Evolutionary conservation across 2,797 vertebrate genomes (phyloP).

Genomic region (Morus bassanus): DNA sequence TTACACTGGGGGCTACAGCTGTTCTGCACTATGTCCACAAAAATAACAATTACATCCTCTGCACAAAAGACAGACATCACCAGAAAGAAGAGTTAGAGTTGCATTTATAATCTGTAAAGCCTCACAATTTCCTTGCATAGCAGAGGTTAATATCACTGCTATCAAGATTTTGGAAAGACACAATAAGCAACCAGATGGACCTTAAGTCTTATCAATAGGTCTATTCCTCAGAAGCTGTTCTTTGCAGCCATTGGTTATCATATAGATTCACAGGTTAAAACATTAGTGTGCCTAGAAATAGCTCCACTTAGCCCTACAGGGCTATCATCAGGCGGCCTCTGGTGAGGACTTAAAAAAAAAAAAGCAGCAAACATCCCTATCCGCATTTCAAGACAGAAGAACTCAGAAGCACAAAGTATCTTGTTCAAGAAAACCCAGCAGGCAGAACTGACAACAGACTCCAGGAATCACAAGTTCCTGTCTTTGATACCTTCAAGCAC

Average conservation of each 20-base stretch:
- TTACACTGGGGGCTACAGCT: background rate
- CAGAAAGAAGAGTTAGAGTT: background rate
- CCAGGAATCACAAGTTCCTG: background rate
- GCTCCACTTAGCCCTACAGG: background rate
- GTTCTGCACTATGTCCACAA: background rate
- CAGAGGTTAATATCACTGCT: background rate
- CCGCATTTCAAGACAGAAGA: background rate
- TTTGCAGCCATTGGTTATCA: background rate
- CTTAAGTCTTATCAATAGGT: background rate
- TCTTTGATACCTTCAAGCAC: background rate
- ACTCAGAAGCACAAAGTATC: background rate
- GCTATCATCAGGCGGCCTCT: background rate
- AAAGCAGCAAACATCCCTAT: background rate
- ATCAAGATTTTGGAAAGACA: background rate
- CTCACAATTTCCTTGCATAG: background rate
- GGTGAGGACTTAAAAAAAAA: background rate
- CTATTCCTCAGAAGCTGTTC: background rate
- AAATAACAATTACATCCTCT: background rate
- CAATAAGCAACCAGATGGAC: background rate
- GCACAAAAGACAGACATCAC: background rate
- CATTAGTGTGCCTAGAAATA: background rate
- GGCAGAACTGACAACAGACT: background rate
- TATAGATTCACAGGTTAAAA: background rate
- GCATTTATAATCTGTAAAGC: background rate
- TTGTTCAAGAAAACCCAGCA: background rate